Evolutionary conservation across 2,888 invertebrate species (phyloP), one percentile per base, ranked within the genome.

Genomic region (Drosophila mettleri): DNA sequence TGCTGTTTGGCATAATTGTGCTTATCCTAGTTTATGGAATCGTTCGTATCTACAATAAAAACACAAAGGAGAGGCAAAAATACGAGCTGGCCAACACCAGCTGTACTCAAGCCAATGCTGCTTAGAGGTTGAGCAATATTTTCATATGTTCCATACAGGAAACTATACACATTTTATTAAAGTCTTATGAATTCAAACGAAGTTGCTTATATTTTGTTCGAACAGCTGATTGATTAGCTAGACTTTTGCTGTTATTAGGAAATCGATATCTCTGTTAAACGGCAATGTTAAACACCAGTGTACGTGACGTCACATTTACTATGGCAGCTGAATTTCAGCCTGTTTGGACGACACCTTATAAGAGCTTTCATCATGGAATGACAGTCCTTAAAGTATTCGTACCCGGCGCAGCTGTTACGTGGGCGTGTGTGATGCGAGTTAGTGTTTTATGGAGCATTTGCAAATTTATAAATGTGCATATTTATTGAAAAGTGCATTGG

Each of bases 21-120:
- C 39, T 91, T 5, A 38, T 70, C 3, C 73, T 75, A 5, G 53
- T 91, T 3, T 87, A 85, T 39, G 73, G 72, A 3, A 36, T 86
- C n/a, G 81, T 90, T 0, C 90, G 88, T 14, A 69, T 68, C 12
- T 88, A 80, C 29, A 85, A 81, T 54, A 78, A 76, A 48, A 74
- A 64, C 46, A 80, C 63, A 14, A 77, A 83, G 45, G 59, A 90
- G n/a, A 70, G 78, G 14, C 78, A 84, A 45, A 80, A 76, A 51
- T 90, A 90, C 54, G 88, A 90, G 36, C 52, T 90, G 52, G 83
- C 91, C 2, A 86, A 78, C 34, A 76, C 66, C 5, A 83, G 58
- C 45, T 77, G 64, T 18, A 31, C 59, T 2, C 74, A 51, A 24
- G 18, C 63, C 1, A 52, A 16, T 24, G 78, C 29, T 52, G 80